Conservation (phyloP, 1,140 invertebrate genomes). For the Daktulosphaira vitifoliae region DNA sequence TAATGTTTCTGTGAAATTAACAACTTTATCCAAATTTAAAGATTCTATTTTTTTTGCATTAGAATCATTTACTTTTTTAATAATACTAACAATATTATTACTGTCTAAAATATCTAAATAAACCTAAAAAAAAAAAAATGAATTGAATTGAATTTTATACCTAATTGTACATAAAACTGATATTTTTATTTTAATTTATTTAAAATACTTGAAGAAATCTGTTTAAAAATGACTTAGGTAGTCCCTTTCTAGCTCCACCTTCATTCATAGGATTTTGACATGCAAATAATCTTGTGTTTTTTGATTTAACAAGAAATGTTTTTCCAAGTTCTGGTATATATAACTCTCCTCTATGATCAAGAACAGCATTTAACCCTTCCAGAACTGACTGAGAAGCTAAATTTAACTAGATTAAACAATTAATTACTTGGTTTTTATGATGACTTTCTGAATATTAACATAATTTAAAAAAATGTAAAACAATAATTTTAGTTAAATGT, state of each 20-base stretch:
- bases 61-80: background rate
- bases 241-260: constrained; percentile 87
- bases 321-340: constrained; percentile 89
- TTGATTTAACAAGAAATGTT: constrained; percentile 66
- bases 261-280: constrained; percentile 97
- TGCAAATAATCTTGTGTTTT: constrained; percentile 79
- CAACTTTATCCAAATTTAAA: constrained; percentile 12
- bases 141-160: too few species aligned
- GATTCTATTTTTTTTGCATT: background rate
- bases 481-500: too few species aligned
- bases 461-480: too few species aligned
- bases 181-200: background rate
- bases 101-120: constrained; percentile 4
- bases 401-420: constrained; percentile 59
- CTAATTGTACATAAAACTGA: too few species aligned
- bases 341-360: constrained; percentile 94
- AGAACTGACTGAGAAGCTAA: constrained; percentile 95
- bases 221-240: constrained; percentile 96
- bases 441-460: too few species aligned
- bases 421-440: too few species aligned
- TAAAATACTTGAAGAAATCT: constrained; percentile 80
- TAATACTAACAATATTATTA: constrained; percentile 7
- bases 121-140: background rate
- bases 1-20: background rate
- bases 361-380: constrained; percentile 95